phyloP scores from a whole-genome alignment of 2,113 vertebrate genomes.

The Pungitius pungitius region DNA sequence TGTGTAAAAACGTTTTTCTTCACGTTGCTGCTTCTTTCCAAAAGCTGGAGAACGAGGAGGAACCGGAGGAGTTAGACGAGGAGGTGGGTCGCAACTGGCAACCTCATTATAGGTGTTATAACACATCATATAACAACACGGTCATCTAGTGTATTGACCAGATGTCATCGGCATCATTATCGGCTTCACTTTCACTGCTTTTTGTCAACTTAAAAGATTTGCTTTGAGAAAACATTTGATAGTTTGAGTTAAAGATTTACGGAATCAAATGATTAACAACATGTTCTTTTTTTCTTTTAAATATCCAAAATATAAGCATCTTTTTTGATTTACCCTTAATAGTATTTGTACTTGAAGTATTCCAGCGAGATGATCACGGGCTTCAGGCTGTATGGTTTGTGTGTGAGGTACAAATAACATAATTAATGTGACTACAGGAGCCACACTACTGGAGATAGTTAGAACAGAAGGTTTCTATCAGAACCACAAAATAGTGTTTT shows the following conservation, averaged over 20 bases:
- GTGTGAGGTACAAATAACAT: neutral
- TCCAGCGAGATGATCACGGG: neutral
- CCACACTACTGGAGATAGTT: too few relatives aligned
- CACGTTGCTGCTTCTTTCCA: slow-evolving; percentile 21
- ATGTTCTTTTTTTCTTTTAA: neutral
- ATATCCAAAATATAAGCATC: neutral
- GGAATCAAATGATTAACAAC: neutral
- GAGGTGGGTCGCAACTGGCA: slow-evolving; percentile 71
- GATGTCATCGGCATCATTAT: neutral
- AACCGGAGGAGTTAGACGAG: slow-evolving; percentile 74
- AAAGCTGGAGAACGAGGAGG: slow-evolving; percentile 80
- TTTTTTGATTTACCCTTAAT: neutral
- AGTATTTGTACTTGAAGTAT: neutral
- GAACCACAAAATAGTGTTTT: neutral
- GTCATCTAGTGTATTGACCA: neutral
- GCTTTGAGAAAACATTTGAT: neutral
- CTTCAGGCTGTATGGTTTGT: neutral
- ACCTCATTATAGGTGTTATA: neutral
- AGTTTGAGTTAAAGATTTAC: neutral
- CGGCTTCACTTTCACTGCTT: neutral
- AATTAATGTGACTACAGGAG: too few relatives aligned
- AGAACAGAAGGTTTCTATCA: too few relatives aligned
- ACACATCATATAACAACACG: neutral
- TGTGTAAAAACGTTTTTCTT: neutral
- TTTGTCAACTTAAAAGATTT: neutral